Evolutionary conservation across 2,113 vertebrate species (phyloP), one percentile per base, ranked within the genome.

Genomic region (Podarcis muralis): DNA sequence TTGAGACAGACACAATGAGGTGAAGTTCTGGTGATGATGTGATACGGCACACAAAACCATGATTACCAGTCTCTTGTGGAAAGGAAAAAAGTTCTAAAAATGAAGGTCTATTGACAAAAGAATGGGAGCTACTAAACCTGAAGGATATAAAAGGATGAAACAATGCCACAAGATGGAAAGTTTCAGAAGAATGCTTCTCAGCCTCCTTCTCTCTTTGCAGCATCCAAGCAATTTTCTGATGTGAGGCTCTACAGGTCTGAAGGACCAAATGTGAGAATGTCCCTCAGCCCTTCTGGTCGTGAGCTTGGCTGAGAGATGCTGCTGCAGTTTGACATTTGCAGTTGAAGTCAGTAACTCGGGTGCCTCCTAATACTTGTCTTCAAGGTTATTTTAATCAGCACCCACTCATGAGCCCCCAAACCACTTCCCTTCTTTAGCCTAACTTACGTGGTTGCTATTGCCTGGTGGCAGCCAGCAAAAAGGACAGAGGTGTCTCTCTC

Each of bases 11-110:
- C 37, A 84, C 81, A 62, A 82, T n/a, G 74, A 30, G 66, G 92
- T 0, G 0, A 79, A 85, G 43, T 81, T 57, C 32, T 32, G 30
- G 40, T 8, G 6, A 35, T 77, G 83, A 89, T 62, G 40, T 69
- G 71, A 81, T 85, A 87, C 82, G 43, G 82, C 91, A 87, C 83
- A 87, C 87, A 94, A 93, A 94, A 87, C 78, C 79, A 20, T 83
- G 65, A 91, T 92, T 93, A 89, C 75, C 68, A 75, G 81, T 3
- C n/a, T 37, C 37, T 78, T 86, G 59, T 74, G 30, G 12, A 86
- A 89, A 27, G 5, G n/a, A 37, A 89, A 48, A n/a, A 69, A 83
- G 72, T 92, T 94, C 94, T 87, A 88, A 88, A 89, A 88, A 7
- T 68, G 37, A 62, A 81, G 30, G 13, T 2, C 43, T 92, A 32